phyloP scores from a whole-genome alignment of 2,113 vertebrate genomes.

The Brachypodius melanocephalos region DNA sequence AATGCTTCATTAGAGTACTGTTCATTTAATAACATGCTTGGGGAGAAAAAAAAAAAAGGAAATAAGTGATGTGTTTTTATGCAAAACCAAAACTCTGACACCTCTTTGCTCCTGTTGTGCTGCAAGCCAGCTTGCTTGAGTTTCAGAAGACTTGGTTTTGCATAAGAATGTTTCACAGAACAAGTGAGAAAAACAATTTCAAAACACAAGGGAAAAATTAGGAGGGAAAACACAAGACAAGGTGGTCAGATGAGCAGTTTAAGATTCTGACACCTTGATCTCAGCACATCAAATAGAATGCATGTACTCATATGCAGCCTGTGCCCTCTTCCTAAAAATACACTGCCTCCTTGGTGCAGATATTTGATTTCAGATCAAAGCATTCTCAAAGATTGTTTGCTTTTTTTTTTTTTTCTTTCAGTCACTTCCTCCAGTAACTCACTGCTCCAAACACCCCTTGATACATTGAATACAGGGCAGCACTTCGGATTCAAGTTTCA shows the following conservation, averaged over 20 bases:
- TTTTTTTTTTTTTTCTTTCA: background rate
- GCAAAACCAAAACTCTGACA: background rate
- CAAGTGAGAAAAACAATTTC: background rate
- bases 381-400: background rate
- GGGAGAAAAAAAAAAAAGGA: no score
- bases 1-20: background rate
- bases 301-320: background rate
- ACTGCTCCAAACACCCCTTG: background rate
- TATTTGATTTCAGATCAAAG: slow-evolving; percentile 15
- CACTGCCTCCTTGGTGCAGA: background rate
- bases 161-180: background rate
- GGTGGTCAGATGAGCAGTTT: background rate
- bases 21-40: background rate
- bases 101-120: background rate
- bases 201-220: slow-evolving; percentile 9
- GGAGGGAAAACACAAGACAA: background rate
- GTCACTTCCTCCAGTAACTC: background rate
- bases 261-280: background rate
- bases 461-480: background rate
- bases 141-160: background rate
- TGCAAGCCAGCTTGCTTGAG: background rate
- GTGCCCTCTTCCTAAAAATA: background rate
- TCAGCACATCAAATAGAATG: background rate
- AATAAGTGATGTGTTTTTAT: background rate
- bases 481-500: accelerated